A percentile compares a stretch with the other conserved stretches of the same genome.
These are phyloP conservation scores for Iselma pallidipennis DNA, from an alignment of 2,888 invertebrate genomes.

Conservation along the genomic window DNA sequence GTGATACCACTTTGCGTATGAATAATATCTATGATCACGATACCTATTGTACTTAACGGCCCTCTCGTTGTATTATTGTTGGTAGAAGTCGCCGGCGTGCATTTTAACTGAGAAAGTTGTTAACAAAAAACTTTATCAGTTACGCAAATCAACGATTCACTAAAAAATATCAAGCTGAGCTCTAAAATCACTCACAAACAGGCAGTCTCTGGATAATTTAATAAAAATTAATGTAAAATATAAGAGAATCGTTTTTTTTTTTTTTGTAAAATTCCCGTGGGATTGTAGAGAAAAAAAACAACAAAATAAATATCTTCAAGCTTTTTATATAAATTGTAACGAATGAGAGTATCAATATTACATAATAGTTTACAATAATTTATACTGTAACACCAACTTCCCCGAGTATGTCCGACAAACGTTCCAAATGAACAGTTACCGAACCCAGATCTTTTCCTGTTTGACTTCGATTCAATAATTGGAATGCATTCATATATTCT, in stretches of 20 bases:
- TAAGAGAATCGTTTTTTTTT: neutral
- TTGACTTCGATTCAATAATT: constrained; percentile 70
- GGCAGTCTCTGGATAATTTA: neutral
- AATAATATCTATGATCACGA: neutral
- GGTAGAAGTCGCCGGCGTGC: too few species aligned
- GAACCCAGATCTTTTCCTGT: constrained; percentile 59
- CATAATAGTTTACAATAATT: constrained; percentile 8
- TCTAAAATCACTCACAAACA: neutral
- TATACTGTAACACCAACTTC: constrained; percentile 81
- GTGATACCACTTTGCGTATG: neutral
- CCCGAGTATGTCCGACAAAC: constrained; percentile 82
- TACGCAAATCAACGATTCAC: neutral
- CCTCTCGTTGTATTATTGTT: neutral
- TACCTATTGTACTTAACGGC: neutral
- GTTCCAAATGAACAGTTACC: constrained; percentile 72
- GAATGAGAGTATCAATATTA: neutral
- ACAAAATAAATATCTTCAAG: neutral
- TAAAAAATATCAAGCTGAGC: neutral
- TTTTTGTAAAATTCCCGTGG: too few species aligned
- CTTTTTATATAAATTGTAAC: neutral
- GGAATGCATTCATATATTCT: constrained; percentile 86
- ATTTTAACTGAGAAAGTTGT: neutral
- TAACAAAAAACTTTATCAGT: neutral
- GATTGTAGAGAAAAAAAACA: too few species aligned
- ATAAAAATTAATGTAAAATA: neutral